phyloP scores from a whole-genome alignment of 2,888 invertebrate species.

The Agrochola macilenta region DNA sequence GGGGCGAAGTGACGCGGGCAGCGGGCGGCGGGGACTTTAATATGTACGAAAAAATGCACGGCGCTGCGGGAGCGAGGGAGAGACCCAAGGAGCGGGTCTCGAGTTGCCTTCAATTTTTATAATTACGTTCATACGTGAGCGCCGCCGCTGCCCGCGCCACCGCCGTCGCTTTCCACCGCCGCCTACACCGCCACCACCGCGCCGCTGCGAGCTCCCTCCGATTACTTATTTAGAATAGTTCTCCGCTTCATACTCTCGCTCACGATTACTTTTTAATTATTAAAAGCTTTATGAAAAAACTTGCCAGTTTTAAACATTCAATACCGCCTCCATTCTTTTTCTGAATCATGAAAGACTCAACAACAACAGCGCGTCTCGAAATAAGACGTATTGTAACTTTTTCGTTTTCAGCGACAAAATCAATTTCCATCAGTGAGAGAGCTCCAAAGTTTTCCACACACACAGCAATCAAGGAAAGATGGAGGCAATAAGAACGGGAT shows the following conservation, averaged over 20 bases:
- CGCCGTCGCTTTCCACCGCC: constrained; percentile 71
- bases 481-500: constrained; percentile 90
- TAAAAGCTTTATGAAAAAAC: constrained; percentile 67
- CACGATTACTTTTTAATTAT: constrained; percentile 80
- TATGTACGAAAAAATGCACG: constrained; percentile 91
- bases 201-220: constrained; percentile 68
- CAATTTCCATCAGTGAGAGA: constrained; percentile 86
- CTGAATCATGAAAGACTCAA: constrained; percentile 57
- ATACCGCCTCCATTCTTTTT: constrained; percentile 40
- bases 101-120: constrained; percentile 90
- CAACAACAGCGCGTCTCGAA: constrained; percentile 69
- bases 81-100: constrained; percentile 83
- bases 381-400: constrained; percentile 83
- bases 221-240: constrained; percentile 85
- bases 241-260: constrained; percentile 73
- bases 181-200: constrained; percentile 67
- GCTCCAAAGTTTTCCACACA: constrained; percentile 87
- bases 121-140: constrained; percentile 92
- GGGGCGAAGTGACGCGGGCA: constrained; percentile 82
- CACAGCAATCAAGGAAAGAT: constrained; percentile 88
- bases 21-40: constrained; percentile 87
- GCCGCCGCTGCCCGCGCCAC: constrained; percentile 73
- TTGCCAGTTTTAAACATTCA: constrained; percentile 51
- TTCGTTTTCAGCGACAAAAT: constrained; percentile 84
- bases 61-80: constrained; percentile 87